A percentile compares a stretch with the other conserved stretches of the same genome.
Conservation (phyloP, 2,888 invertebrate genomes). For the Oscheius onirici region DNA sequence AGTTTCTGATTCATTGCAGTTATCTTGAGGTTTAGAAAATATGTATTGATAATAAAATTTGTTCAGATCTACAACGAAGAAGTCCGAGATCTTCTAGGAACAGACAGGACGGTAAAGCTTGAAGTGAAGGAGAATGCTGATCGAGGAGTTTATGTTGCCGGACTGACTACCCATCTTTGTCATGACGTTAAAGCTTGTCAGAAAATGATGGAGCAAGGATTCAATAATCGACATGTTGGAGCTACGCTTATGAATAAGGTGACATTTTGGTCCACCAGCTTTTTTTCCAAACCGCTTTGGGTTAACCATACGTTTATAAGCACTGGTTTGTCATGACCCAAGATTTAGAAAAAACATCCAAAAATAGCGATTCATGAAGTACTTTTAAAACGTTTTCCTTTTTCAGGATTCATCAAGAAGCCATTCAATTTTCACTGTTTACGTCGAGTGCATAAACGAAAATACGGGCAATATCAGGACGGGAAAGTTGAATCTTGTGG, state of each 20-base stretch:
- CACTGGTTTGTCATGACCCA: no score
- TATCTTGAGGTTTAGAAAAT: constrained; percentile 78
- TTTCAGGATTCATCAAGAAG: constrained; percentile 78
- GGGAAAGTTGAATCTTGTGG: constrained; percentile 86
- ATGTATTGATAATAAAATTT: neutral
- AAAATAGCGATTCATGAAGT: no score
- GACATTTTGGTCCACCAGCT: no score
- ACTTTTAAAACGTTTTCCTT: no score
- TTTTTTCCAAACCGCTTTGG: no score
- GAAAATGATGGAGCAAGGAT: constrained; percentile 81
- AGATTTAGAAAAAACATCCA: no score
- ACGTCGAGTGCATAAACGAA: constrained; percentile 81
- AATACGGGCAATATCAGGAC: constrained; percentile 77
- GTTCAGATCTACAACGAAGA: constrained; percentile 83
- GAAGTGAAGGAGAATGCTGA: constrained; percentile 76
- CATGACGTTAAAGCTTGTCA: constrained; percentile 82
- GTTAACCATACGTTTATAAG: no score
- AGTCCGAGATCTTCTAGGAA: constrained; percentile 80
- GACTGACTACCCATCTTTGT: constrained; percentile 81
- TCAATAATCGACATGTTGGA: constrained; percentile 84
- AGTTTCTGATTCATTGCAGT: constrained; percentile 82
- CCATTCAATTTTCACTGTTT: constrained; percentile 87
- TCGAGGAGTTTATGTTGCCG: constrained; percentile 69
- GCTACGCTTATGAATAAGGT: constrained; percentile 88
- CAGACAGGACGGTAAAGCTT: constrained; percentile 77